Percentiles rank a stretch among this genome's conserved stretches.
phyloP scores from a whole-genome alignment of 2,888 invertebrate genomes.

The Cosmia pyralina region DNA sequence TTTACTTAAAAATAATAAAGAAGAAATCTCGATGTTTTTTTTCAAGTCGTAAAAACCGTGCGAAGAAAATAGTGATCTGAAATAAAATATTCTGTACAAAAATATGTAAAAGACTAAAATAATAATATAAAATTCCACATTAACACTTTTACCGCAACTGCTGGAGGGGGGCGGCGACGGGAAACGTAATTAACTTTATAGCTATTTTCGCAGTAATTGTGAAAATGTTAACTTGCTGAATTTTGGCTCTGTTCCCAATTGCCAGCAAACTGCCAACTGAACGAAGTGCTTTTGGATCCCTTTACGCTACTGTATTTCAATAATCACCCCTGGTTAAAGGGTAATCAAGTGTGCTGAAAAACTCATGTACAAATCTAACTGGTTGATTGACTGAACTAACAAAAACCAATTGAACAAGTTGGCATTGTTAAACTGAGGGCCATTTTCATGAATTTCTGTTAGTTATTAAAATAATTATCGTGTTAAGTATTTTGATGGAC shows the following conservation, averaged over 20 bases:
- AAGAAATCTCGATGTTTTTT: too few relatives aligned
- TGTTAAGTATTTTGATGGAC: not conserved
- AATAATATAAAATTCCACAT: not conserved
- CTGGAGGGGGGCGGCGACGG: not conserved
- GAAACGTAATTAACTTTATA: conserved; percentile 23
- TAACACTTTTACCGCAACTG: conserved; percentile 1
- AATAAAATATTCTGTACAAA: not conserved
- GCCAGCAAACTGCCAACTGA: not conserved
- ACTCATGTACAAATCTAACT: too few relatives aligned
- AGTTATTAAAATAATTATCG: not conserved
- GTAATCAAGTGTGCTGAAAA: not conserved
- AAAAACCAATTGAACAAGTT: not conserved
- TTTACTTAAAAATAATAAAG: too few relatives aligned
- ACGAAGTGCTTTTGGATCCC: conserved; percentile 1
- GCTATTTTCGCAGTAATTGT: conserved; percentile 43
- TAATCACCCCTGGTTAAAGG: not conserved
- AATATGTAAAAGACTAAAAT: not conserved
- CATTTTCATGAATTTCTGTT: not conserved
- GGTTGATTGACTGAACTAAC: not conserved
- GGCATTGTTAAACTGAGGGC: not conserved
- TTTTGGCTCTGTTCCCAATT: conserved; percentile 39
- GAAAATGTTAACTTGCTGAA: conserved; percentile 18
- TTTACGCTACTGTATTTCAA: conserved; percentile 13
- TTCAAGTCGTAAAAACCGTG: too few relatives aligned
- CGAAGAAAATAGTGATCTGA: too few relatives aligned